Conservation (phyloP, 2,797 vertebrate genomes). For the Falco columbarius region DNA sequence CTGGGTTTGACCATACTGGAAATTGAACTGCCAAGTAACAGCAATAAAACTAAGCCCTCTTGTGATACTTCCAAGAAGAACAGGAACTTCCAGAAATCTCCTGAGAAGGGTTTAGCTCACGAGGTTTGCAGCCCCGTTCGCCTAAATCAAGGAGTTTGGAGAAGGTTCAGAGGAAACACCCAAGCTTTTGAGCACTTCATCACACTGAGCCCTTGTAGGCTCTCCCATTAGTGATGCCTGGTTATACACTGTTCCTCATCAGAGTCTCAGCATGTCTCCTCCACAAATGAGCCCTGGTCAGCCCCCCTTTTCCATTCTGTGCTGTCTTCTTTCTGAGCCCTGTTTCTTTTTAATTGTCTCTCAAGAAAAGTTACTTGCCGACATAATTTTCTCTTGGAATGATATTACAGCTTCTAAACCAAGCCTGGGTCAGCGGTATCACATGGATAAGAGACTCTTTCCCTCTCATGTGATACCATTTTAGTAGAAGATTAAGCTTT, state of each 20-base stretch:
- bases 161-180: slow-evolving; percentile 40
- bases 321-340: not conserved
- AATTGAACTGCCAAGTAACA: not conserved
- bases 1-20: not conserved
- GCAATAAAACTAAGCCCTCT: slow-evolving; percentile 28
- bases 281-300: not conserved
- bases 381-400: slow-evolving; percentile 42
- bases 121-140: not conserved
- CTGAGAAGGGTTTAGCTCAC: not conserved
- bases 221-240: not conserved
- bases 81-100: slow-evolving; percentile 41
- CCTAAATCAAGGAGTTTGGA: slow-evolving; percentile 12
- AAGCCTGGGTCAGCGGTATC: slow-evolving; percentile 15
- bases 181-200: slow-evolving; percentile 51
- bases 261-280: slow-evolving; percentile 28
- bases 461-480: not conserved
- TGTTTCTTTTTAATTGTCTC: slow-evolving; percentile 56
- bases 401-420: slow-evolving; percentile 51
- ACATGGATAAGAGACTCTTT: slow-evolving; percentile 22
- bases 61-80: slow-evolving; percentile 35
- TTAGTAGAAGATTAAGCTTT: slow-evolving; percentile 58
- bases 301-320: not conserved
- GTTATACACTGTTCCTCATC: slow-evolving; percentile 9
- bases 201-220: not conserved
- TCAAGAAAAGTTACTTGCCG: slow-evolving; percentile 5